Evolutionary conservation across 2,888 invertebrate species (phyloP), one percentile per base, ranked within the genome.

Genomic region (Brachyopa scutellaris): DNA sequence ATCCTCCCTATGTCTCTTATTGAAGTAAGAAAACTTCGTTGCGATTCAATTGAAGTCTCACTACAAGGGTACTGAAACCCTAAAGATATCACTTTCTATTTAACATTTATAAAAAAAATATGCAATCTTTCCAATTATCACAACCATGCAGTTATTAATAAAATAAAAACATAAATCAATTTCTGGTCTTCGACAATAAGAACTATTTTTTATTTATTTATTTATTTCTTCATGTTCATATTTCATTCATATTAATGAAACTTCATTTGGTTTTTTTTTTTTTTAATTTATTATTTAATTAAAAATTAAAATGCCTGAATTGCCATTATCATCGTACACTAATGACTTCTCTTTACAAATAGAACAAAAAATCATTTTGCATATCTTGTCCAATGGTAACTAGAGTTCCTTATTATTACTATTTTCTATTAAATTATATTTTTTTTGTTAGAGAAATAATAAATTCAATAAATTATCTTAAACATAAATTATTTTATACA

Each of bases 391-490:
- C 62, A 64, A 17, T 38, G 47, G 42, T 62, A 36, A 15, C 13
- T 64, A 45, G 26, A 13, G 26, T 23, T 62, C 13, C 47, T n/a
- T 45, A 61, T 45, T 15, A 33, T 11, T 40, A 49, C 19, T 33
- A 33, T 36, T 64, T 62, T 4, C 66, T 79, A 55, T 17, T 78
- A 64, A 55, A 69, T 42, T 31, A 33, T 17, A 23, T 53, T 38
- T 7, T 38, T 40, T n/a, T 13, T 33, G 29, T 38, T 40, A n/a
- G 29, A 36, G 9, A 45, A 40, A 76, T 77, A 61, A 82, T 76
- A 66, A 77, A 82, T 82, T 82, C 59, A 82, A 82, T 82, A 82
- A 82, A 82, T 82, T 77, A 82, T 33, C 55, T 66, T 77, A 76
- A 21, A 67, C 36, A 38, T 59, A 82, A 62, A 42, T 55, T 76